Percentiles rank a stretch among this genome's conserved stretches.
Evolutionary conservation across 2,797 vertebrate species (phyloP).

Genomic region (Lepilemur septentrionalis): DNA sequence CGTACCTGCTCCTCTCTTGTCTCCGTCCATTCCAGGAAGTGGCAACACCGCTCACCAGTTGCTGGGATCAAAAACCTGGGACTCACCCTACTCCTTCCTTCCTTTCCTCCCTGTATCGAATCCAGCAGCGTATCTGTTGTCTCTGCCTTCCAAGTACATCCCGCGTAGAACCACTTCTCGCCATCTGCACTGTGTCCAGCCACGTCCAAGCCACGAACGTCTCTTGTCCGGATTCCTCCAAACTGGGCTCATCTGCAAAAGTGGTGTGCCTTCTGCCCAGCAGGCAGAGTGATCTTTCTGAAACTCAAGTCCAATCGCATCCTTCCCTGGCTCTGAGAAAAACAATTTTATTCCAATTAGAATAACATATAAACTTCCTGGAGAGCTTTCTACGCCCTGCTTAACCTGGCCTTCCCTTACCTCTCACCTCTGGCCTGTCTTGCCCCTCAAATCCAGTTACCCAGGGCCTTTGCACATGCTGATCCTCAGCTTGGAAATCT

Average conservation of each 20-base stretch:
- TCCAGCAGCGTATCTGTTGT: not conserved
- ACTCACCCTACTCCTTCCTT: not conserved
- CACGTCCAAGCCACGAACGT: rapidly evolving
- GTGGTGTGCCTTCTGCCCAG: not conserved
- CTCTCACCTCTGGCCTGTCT: not conserved
- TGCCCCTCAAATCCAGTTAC: not conserved
- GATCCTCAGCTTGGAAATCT: not conserved
- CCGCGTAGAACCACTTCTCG: not conserved
- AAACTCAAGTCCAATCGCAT: not conserved
- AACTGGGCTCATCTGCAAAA: not conserved
- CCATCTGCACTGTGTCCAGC: rapidly evolving
- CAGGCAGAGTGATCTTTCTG: not conserved
- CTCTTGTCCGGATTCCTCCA: not conserved
- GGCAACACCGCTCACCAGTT: not conserved
- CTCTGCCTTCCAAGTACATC: not conserved
- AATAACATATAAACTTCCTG: not conserved
- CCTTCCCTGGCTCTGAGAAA: not conserved
- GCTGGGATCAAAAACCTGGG: not conserved
- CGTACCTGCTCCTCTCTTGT: not conserved
- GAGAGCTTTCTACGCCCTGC: not conserved
- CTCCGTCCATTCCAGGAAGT: not conserved
- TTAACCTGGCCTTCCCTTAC: not conserved
- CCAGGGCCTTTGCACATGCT: not conserved
- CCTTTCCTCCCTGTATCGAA: not conserved
- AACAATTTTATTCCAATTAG: not conserved